These are phyloP conservation scores for Rhabdornis inornatus DNA, from an alignment of 2,113 vertebrate genomes.

Conservation along the genomic window DNA sequence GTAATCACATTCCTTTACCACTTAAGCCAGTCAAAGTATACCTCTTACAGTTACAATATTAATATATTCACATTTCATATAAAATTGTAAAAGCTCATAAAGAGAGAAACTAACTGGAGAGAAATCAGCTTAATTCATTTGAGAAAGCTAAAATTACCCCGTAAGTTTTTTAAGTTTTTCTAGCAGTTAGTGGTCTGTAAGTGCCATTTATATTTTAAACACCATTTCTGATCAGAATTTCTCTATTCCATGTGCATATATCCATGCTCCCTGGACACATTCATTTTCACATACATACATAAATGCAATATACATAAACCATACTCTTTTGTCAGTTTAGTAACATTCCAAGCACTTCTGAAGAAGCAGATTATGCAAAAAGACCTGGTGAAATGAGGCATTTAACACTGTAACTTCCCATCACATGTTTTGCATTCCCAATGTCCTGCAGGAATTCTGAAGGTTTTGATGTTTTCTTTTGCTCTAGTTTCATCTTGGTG, in stretches of 20 bases:
- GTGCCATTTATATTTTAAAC: neutral
- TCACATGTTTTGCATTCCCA: neutral
- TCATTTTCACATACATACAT: neutral
- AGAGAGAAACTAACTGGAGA: constrained; percentile 28
- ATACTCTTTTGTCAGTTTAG: constrained; percentile 11
- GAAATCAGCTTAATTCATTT: constrained; percentile 17
- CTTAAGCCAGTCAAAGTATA: constrained; percentile 64
- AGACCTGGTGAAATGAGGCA: constrained; percentile 29
- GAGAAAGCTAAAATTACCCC: constrained; percentile 6
- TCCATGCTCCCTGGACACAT: neutral
- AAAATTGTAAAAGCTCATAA: constrained; percentile 40
- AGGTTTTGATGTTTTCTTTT: constrained; percentile 41
- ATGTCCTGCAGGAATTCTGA: constrained; percentile 62
- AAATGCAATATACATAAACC: neutral
- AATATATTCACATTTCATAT: constrained; percentile 52
- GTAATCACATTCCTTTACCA: constrained; percentile 60
- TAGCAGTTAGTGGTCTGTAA: neutral
- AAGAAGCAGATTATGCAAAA: constrained; percentile 35
- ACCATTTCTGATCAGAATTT: neutral
- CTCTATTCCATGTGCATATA: neutral
- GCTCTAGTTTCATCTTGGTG: constrained; percentile 47
- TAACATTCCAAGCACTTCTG: constrained; percentile 24
- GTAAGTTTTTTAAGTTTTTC: neutral
- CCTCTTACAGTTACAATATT: constrained; percentile 54
- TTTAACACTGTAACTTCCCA: constrained; percentile 40